Base-by-base conservation (phyloP, 2,797 vertebrate species). In the Margarornis squamiger region DNA sequence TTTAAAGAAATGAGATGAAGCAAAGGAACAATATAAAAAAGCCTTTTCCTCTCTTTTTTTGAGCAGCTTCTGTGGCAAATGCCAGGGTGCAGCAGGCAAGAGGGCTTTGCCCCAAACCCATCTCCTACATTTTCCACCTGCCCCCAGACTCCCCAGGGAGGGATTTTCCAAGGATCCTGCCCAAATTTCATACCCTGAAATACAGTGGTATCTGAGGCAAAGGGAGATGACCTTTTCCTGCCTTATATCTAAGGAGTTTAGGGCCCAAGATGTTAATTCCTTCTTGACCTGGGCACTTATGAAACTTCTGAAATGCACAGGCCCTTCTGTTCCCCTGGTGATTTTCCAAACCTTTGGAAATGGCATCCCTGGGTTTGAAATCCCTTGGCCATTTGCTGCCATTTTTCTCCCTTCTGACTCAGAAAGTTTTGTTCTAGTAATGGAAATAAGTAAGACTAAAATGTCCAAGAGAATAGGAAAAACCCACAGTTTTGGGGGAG, bases 361-460 rank as follows among this genome's bases (percentile, higher is more conserved):
- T 17, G 43, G 18, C 49, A 67, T 54, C 84, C 20, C 49, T 58
- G 43, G 19, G 5, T 57, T 79, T 63, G 59, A 72, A 54, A 51
- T 75, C 76, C 49, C 76, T 82, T 45, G 58, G 62, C 71, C 67
- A 54, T 86, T 92, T 45, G 71, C 71, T 78, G 75, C 87, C 90
- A 30, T 83, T 83, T 88, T 61, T 59, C 80, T 88, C 71, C 54
- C 14, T 29, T 5, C 70, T 10, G 63, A 39, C 84, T 63, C 24
- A 84, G 90, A 91, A 92, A 94, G 62, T 95, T 92, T 88, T 82
- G 61, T 51, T 86, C 58, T 41, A n/a, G 72, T 0, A 1, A 62
- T 90, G 92, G 90, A 95, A 95, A 92, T 39, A 92, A 92, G 88
- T 67, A 59, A 39, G 34, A 57, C 39, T 36, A 54, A 88, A 86